Conservation (phyloP, 2,888 invertebrate species). For the Aspidiotus destructor region DNA sequence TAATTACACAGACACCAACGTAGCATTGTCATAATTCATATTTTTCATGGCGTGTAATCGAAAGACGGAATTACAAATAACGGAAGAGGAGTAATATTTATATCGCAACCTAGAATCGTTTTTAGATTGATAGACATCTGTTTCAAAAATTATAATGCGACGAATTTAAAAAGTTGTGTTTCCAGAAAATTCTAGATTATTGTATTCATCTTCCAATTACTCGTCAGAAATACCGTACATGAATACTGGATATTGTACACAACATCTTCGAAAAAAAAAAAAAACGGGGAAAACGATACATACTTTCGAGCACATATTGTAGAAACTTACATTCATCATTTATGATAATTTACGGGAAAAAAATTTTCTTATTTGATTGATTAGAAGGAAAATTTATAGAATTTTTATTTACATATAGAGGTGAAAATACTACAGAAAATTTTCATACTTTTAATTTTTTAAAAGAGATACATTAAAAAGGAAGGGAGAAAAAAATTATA, state of each 20-base stretch:
- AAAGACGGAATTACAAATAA: neutral
- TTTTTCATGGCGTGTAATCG: neutral
- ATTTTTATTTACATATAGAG: neutral
- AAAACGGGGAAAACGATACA: neutral
- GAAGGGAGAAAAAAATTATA: too few species aligned
- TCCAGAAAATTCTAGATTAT: too few species aligned
- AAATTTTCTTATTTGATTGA: neutral
- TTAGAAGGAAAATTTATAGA: neutral
- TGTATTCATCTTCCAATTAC: too few species aligned
- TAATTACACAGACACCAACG: too few species aligned
- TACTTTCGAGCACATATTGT: neutral
- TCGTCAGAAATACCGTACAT: too few species aligned
- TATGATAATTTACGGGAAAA: neutral
- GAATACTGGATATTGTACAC: too few species aligned
- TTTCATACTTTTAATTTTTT: too few species aligned
- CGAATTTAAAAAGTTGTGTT: too few species aligned
- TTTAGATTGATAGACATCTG: neutral
- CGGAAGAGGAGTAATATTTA: neutral
- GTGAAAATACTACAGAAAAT: too few species aligned
- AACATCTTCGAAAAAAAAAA: neutral
- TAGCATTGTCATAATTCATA: neutral
- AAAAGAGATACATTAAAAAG: too few species aligned
- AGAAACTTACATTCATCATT: neutral
- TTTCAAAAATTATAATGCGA: too few species aligned
- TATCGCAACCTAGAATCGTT: neutral